Evolutionary conservation across 1,140 invertebrate species (phyloP).

Genomic region (Trichonephila clavata): DNA sequence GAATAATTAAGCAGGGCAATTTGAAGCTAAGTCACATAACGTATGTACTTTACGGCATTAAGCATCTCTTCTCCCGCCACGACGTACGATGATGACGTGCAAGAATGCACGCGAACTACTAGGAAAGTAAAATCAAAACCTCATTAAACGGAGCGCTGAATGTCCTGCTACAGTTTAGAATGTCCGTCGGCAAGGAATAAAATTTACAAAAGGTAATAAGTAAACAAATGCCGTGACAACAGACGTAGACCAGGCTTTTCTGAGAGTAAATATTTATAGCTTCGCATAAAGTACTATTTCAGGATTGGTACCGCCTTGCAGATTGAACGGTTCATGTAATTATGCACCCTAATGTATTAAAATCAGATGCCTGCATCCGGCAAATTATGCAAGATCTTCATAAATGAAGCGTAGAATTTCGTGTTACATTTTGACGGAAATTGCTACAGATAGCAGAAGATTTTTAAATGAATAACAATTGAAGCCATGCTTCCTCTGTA

Average conservation of each 20-base stretch:
- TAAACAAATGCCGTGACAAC: constrained; percentile 64
- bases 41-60: constrained; percentile 38
- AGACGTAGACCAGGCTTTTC: not conserved
- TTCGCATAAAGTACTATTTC: not conserved
- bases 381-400: not conserved
- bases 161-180: constrained; percentile 34
- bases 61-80: not conserved
- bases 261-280: constrained; percentile 57
- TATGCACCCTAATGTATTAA: constrained; percentile 12
- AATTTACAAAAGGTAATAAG: constrained; percentile 66
- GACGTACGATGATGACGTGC: constrained; percentile 44
- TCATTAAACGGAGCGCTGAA: constrained; percentile 36
- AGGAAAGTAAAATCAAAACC: constrained; percentile 21
- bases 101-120: constrained; percentile 18
- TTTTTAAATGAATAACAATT: no score
- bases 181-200: constrained; percentile 40
- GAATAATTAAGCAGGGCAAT: constrained; percentile 59
- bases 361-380: not conserved
- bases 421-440: not conserved
- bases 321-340: not conserved
- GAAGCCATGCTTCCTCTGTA: no score
- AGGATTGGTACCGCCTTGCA: not conserved
- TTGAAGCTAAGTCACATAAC: constrained; percentile 63
- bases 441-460: not conserved
- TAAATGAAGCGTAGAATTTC: not conserved